Evolutionary conservation across 2,888 invertebrate species (phyloP).

Genomic region (Celastrina argiolus): DNA sequence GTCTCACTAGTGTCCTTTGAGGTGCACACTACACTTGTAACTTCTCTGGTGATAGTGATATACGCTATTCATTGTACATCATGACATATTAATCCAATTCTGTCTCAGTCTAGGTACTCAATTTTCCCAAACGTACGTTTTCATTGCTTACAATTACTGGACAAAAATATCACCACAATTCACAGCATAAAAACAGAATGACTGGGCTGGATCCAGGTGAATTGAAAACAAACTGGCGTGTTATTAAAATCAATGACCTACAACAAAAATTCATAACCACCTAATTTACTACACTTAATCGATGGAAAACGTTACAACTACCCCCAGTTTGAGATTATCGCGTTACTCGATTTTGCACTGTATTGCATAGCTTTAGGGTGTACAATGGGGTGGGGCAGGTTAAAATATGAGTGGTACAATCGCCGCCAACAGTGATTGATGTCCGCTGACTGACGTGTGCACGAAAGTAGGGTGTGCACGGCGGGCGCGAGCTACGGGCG

Average conservation of each 20-base stretch:
- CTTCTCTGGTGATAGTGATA: no score
- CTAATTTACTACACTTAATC: slow-evolving; percentile 52
- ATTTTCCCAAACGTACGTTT: no score
- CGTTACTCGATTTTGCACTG: slow-evolving; percentile 38
- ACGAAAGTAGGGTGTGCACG: slow-evolving; percentile 59
- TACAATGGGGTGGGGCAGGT: slow-evolving; percentile 38
- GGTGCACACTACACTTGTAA: no score
- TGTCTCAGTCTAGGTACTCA: no score
- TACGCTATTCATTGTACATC: no score
- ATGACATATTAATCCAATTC: no score
- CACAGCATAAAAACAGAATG: neutral
- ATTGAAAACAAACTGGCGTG: slow-evolving; percentile 25
- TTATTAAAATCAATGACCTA: slow-evolving; percentile 32
- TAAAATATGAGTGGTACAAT: slow-evolving; percentile 71
- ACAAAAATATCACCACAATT: neutral
- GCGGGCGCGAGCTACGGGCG: slow-evolving; percentile 26
- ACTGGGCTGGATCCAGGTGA: neutral
- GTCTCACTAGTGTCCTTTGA: no score
- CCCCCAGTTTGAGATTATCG: slow-evolving; percentile 38
- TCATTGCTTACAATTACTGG: no score
- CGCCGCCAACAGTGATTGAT: slow-evolving; percentile 71
- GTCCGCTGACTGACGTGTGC: slow-evolving; percentile 66
- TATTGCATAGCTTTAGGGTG: slow-evolving; percentile 41
- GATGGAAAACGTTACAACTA: slow-evolving; percentile 54
- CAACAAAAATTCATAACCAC: slow-evolving; percentile 42